Evolutionary conservation across 2,113 vertebrate species (phyloP), one percentile per base, ranked within the genome.

Genomic region (Limanda limanda): DNA sequence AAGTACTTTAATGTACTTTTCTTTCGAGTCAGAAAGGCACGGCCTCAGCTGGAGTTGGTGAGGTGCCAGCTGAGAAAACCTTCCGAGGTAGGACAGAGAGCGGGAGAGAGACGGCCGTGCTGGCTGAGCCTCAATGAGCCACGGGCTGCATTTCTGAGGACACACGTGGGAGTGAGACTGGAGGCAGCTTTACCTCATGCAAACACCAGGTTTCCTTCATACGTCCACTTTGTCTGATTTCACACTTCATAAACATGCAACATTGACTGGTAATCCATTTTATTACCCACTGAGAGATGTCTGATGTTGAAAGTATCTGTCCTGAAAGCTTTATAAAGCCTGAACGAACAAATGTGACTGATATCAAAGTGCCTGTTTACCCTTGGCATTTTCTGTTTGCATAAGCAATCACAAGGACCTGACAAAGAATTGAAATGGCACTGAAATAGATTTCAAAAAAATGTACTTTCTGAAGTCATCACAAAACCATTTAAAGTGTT

Each of bases 1-100:
- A 81, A 82, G 80, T 82, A 86, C 76, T 74, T 80, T 71, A 78
- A 86, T 87, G 74, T 74, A 71, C 75, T 86, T 81, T 88, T 83
- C 83, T 80, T 68, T 76, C 82, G 59, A 73, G 76, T 77, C 71
- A 71, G 56, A 75, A 76, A 81, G 57, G 25, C 71, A 25, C 74
- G 75, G 58, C 60, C 64, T 84, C 62, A 70, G 82, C 78, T 82
- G 47, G 59, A 54, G 54, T 60, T 82, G 87, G 85, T 68, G n/a
- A 59, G 62, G 4, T 12, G 63, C 86, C 84, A 82, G 25, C 55
- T 51, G 66, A 84, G 80, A 86, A 70, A 79, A 67, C 51, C 61
- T 76, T 63, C 42, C n/a, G 20, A 61, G 27, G 18, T 18, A n/a
- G 18, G 7, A 37, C 18, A 61, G 69, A 64, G 21, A 68, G 63